Base-by-base conservation (phyloP, 2,888 invertebrate species). In the Meliscaeva auricollis region DNA sequence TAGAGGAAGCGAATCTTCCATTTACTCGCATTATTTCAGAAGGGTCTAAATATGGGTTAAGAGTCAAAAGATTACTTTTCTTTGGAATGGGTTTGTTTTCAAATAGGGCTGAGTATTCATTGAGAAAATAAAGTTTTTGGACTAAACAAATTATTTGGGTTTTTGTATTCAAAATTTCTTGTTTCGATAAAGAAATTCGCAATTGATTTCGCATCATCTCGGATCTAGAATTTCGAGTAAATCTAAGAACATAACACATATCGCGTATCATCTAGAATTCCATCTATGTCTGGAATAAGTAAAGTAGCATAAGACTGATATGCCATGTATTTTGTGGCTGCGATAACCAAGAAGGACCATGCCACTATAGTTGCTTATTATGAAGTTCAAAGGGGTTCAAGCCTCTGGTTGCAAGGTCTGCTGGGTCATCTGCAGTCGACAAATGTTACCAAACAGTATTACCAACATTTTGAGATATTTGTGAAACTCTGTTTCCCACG, bases 401-500 rank as follows among this genome's bases (percentile, higher is more conserved):
- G 13, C 66, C 66, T 17, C 66, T 15, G 13, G 22, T 66, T 17
- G 64, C 64, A 0, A 48, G 22, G n/a, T 64, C 48, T 8, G 48
- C 64, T 3, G 48, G 64, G 35, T 46, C 35, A n/a, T 66, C 66
- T 38, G 11, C 1, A 46, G 46, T 15, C 35, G 9, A 7, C 1
- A 38, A 3, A 38, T 38, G 11, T 11, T 38, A 7, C 35, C 35
- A 38, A 5, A 9, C 11, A 38, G 11, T 8, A 7, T 8, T 8
- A 38, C 35, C 35, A 9, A 38, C 35, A 38, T 38, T 46, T 46
- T 46, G 30, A 9, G 13, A 1, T 1, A 56, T 56, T 56, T 56
- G 32, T 6, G 82, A 20, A 1, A 52, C 44, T 64, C 87, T 22
- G 52, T 83, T 79, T 5, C 74, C 84, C 1, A 82, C 76, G 13